Conservation (phyloP, 2,113 vertebrate genomes). For the Menidia beryllina region DNA sequence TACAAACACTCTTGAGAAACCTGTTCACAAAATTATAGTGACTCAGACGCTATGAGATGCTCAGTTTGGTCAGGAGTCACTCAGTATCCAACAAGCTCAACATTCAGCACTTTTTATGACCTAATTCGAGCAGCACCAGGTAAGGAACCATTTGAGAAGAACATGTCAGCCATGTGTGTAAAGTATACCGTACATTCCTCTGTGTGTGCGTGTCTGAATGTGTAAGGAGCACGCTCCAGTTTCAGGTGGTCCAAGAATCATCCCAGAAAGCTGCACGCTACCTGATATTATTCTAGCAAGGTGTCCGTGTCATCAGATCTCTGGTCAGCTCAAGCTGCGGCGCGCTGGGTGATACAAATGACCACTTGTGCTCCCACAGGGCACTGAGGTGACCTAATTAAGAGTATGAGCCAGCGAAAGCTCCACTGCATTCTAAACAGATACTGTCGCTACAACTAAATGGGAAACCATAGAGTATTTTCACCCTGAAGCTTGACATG, state of each 20-base stretch:
- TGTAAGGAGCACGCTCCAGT: slow-evolving; percentile 28
- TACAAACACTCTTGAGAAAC: slow-evolving; percentile 93
- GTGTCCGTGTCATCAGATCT: slow-evolving; percentile 64
- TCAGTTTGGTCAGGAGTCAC: neutral
- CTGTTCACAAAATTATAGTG: slow-evolving; percentile 74
- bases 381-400: slow-evolving; percentile 44
- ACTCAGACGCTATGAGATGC: slow-evolving; percentile 10
- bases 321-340: slow-evolving; percentile 57
- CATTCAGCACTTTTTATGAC: neutral
- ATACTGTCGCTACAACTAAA: slow-evolving; percentile 54
- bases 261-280: slow-evolving; percentile 53
- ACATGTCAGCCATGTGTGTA: neutral
- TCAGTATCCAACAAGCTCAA: neutral
- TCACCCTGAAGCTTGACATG: slow-evolving; percentile 9
- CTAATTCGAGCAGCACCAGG: slow-evolving; percentile 1
- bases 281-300: slow-evolving; percentile 55
- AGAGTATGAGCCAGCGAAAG: slow-evolving; percentile 6
- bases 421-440: neutral
- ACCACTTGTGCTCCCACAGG: slow-evolving; percentile 30
- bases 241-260: slow-evolving; percentile 50
- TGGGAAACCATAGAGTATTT: slow-evolving; percentile 10
- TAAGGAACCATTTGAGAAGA: slow-evolving; percentile 7
- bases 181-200: neutral
- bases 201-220: neutral
- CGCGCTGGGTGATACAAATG: slow-evolving; percentile 45